A percentile compares a stretch with the other conserved stretches of the same genome.
phyloP scores from a whole-genome alignment of 2,797 vertebrate species.

The Catostomus latipinnis region DNA sequence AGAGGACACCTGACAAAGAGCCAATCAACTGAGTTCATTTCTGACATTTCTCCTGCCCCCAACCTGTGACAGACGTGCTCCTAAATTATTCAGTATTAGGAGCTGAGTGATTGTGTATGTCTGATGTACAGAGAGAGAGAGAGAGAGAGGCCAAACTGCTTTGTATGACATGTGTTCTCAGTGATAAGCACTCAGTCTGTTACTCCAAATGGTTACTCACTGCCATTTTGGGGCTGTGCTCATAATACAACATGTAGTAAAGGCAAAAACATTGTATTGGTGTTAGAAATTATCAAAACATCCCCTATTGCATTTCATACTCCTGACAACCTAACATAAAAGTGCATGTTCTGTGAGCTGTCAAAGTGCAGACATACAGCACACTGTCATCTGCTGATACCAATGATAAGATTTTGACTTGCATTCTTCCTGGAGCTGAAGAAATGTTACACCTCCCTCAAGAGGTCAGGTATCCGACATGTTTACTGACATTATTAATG shows the following conservation, averaged over 20 bases:
- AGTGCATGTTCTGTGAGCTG: not conserved
- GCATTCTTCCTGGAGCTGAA: slow-evolving; percentile 26
- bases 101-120: slow-evolving; percentile 4
- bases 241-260: not conserved
- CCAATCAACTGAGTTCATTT: slow-evolving; percentile 35
- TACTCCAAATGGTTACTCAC: slow-evolving; percentile 31
- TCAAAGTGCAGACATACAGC: not conserved
- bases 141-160: not conserved
- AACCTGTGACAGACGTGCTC: slow-evolving; percentile 24
- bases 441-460: slow-evolving; percentile 49
- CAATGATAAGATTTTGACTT: slow-evolving; percentile 21
- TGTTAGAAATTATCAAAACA: not conserved
- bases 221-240: not conserved
- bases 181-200: slow-evolving; percentile 40
- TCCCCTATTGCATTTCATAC: not conserved
- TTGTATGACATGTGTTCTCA: slow-evolving; percentile 50
- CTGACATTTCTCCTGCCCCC: slow-evolving; percentile 22
- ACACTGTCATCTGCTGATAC: not conserved
- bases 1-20: slow-evolving; percentile 23
- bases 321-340: too few species aligned
- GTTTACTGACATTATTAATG: slow-evolving; percentile 57
- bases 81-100: slow-evolving; percentile 65
- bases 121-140: not conserved
- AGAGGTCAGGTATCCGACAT: slow-evolving; percentile 50
- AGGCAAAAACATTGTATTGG: not conserved